Base-by-base conservation (phyloP, 1,140 invertebrate genomes). In the Diorhabda carinulata region DNA sequence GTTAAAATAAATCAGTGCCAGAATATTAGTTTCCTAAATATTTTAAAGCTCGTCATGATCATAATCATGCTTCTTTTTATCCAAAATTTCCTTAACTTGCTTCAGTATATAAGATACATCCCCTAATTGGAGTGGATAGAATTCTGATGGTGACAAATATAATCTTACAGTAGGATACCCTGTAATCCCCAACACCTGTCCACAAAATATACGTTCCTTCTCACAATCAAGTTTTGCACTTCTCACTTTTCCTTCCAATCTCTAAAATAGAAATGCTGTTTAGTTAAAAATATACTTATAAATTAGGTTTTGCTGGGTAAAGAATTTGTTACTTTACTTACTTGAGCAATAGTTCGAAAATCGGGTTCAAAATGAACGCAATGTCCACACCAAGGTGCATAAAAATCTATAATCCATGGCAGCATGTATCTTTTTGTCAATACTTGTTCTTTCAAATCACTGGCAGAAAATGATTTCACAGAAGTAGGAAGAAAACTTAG, bases 211-310 rank as follows among this genome's bases (percentile, higher is more conserved):
- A 83, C 87, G 89, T 72, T 93, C 89, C 77, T 91, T 90, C 79
- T 90, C 89, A 82, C 92, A 94, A 79, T 94, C 93, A 0, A 94
- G 89, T 67, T 91, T 92, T n/a, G 89, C 92, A 73, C 90, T 86
- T 74, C 87, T 84, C 57, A 93, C 84, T 4, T 90, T 87, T 57
- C 89, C 90, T 71, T 91, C 86, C 47, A 93, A 78, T 70, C 67
- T 73, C 77, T 79, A 43, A 70, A 78, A 73, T 9, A 65, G 57
- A 65, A 67, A 73, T 67, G 43, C 25, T 1, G 25, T 25, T 25
- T 25, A 1, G 25, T 25, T 25, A 25, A 25, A 25, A 25, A 25
- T 25, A 25, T 25, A 25, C 25, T 25, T 25, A 25, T 25, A 25
- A 25, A 25, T 25, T 25, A 25, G 25, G 25, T 25, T 25, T 25